Evolutionary conservation across 2,113 vertebrate species (phyloP), one percentile per base, ranked within the genome.

Genomic region (Chaetorhynchus papuensis): DNA sequence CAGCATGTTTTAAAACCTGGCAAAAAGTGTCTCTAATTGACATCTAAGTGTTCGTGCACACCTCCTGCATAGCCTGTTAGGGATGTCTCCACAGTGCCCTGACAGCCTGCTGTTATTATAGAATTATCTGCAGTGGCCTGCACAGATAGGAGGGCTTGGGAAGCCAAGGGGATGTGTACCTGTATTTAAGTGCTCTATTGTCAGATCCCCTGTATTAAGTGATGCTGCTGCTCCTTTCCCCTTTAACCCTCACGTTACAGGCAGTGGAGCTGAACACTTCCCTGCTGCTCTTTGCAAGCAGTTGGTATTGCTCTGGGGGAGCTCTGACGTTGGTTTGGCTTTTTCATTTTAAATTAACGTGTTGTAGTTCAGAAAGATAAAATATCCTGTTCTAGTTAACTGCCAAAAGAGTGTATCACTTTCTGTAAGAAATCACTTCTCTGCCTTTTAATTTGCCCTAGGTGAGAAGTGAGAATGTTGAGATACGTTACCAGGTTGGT

Each of bases 81-180:
- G 69, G 81, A 41, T n/a, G 69, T 82, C 57, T 91, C 56, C 8
- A 0, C 6, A 3, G 30, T 70, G 71, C 63, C 0, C 5, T 20
- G 70, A 56, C 80, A 82, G 52, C 90, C 72, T 70, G 77, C 83
- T 94, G 56, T 22, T 84, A 35, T 50, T 35, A n/a, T 39, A 71
- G 91, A 66, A 31, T 83, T 71, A 41, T 6, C 56, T 71, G 59
- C 78, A 31, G 80, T 81, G 86, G 59, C 69, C 74, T 78, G 69
- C 53, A 6, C 27, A 28, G 68, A 52, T 60, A 41, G 80, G 86
- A 71, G 74, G 71, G 59, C 76, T 86, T 10, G 37, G 50, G 42
- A 75, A 87, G 53, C 69, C 37, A 30, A 37, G 41, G 76, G 47
- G 60, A 15, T 77, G 72, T 44, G 80, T 10, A 26, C 52, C 64